Base-by-base conservation (phyloP, 2,797 vertebrate genomes). In the Pantherophis vulpinus region DNA sequence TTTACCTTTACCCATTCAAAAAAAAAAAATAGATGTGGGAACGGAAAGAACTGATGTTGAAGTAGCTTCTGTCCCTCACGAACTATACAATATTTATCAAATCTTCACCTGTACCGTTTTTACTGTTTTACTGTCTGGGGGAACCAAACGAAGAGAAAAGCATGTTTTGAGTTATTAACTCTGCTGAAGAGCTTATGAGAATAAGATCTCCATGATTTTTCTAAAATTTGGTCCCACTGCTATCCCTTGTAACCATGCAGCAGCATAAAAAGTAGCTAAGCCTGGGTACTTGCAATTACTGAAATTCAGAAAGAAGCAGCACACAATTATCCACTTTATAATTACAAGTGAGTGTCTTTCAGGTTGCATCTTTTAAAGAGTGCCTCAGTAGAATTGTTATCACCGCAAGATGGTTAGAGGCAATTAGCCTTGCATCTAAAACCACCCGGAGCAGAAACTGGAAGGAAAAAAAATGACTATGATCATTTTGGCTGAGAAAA, bases 341-440 rank as follows among this genome's bases (percentile, higher is more conserved):
- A 74, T 14, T 32, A 94, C 93, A 94, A 25, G 4, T 32, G 5
- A 14, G 88, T 0, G 2, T 91, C 90, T 93, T 89, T 60, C 25
- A n/a, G 37, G 10, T 32, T 55, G 47, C 1, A 93, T 58, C 55
- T 86, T 91, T 88, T 51, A 61, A 66, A 92, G 63, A 27, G 37
- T 12, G 12, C 25, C 90, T 70, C 74, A n/a, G 42, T 29, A 93
- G 29, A n/a, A 91, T 74, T 59, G 54, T 87, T 90, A 55, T 93
- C 94, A 87, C 66, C 93, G 58, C 87, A 95, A 93, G 93, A 6
- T 2, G 96, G 37, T 27, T 5, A 13, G 4, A 1, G 47, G 91
- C 89, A 91, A 93, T 94, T 92, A 91, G 91, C 92, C 91, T 91
- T 16, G 37, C 9, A 91, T 86, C 51, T 66, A 0, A 63, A 93